Base-by-base conservation (phyloP, 2,797 vertebrate species). In the Gephyroberyx darwinii region DNA sequence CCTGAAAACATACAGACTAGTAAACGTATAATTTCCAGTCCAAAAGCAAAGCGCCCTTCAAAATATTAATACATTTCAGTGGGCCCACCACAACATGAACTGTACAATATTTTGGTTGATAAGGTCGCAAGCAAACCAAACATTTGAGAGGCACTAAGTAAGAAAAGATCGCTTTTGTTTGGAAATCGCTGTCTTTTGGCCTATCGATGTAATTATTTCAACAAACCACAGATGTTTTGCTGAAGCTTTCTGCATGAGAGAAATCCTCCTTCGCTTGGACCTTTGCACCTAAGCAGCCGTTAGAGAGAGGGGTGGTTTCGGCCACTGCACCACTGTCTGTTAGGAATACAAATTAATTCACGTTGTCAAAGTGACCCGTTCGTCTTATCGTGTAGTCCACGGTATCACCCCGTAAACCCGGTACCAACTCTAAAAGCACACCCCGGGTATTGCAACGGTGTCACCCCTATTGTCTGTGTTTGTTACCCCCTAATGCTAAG, bases 251-350 rank as follows among this genome's bases (percentile, higher is more conserved):
- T 41, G 64, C n/a, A 43, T 82, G 86, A 81, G 77, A 86, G 60
- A 77, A 84, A 84, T 26, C 73, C 82, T 82, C 31, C 63, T 51
- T 1, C 51, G 48, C 71, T 65, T 67, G 82, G 77, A 91, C 89
- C 86, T 90, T 91, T 88, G 87, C 86, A 91, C 87, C 88, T 60
- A 65, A 31, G 69, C 17, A 57, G n/a, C 41, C 52, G 48, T 41
- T n/a, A 48, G 69, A 80, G 81, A 47, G 62, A 61, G 69, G 85
- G 81, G 72, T 84, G 89, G 80, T 68, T 88, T 86, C 89, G 85
- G 81, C 88, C 89, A 90, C 90, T 91, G 92, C 91, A 92, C 85
- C 91, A 90, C 88, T 80, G 81, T 89, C 86, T 86, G 89, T 77
- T 5, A 75, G 81, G 91, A 92, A 92, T 92, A 92, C 90, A 90